Evolutionary conservation across 2,797 vertebrate species (phyloP).

Genomic region (Ciconia nigra): DNA sequence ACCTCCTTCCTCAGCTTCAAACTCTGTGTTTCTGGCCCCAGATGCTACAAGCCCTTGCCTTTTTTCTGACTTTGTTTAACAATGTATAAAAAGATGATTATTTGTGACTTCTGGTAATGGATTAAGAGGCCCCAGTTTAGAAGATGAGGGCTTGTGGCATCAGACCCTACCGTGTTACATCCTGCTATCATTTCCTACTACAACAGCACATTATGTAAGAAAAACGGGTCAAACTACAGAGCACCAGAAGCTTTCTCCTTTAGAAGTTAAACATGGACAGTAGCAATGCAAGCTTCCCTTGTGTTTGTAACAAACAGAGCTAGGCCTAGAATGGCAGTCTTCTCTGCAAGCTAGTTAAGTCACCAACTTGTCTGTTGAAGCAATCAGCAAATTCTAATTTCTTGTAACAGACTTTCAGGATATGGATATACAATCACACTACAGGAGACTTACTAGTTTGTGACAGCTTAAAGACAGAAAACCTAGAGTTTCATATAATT

Average conservation of each 20-base stretch:
- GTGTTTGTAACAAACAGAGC: not conserved
- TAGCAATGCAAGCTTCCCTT: not conserved
- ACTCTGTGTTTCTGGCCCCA: not conserved
- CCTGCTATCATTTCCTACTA: not conserved
- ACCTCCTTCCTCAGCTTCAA: not conserved
- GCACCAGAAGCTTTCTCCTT: not conserved
- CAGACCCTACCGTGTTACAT: not conserved
- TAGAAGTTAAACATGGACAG: not conserved
- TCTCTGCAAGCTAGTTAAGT: not conserved
- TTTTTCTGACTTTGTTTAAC: not conserved
- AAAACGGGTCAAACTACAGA: not conserved
- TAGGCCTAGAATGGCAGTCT: not conserved
- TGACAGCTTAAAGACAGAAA: not conserved
- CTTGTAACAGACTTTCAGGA: not conserved
- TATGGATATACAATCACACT: not conserved
- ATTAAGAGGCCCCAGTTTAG: not conserved
- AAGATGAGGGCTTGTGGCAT: not conserved
- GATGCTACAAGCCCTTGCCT: not conserved
- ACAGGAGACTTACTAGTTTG: not conserved
- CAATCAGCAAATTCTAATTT: not conserved
- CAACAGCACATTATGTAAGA: not conserved
- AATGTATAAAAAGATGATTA: not conserved
- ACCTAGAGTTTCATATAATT: not conserved
- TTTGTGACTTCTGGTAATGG: not conserved
- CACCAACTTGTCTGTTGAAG: not conserved